Conservation (phyloP, 2,113 vertebrate species). For the Cyanoderma ruficeps region DNA sequence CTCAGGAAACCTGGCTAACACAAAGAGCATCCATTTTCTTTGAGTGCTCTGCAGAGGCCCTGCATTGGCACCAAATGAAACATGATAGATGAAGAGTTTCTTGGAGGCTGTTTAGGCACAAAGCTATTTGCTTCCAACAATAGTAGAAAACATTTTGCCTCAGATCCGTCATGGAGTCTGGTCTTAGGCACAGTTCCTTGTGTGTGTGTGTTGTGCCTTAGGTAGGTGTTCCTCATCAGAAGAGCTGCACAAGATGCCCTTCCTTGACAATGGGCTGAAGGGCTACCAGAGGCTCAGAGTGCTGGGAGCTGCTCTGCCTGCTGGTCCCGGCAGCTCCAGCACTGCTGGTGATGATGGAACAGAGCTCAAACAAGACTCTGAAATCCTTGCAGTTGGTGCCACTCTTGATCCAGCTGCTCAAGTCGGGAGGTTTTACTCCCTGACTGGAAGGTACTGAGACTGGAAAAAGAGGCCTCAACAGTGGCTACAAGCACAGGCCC, state of each 20-base stretch:
- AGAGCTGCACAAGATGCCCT: background rate
- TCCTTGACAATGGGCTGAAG: background rate
- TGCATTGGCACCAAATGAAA: background rate
- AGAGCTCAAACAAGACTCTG: background rate
- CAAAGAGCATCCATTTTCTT: background rate
- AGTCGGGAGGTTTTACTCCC: background rate
- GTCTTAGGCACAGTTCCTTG: background rate
- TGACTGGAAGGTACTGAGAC: background rate
- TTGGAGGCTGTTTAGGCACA: background rate
- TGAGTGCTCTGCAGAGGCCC: background rate
- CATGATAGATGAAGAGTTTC: background rate
- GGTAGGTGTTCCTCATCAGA: background rate
- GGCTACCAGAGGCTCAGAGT: background rate
- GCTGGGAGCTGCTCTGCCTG: accelerated
- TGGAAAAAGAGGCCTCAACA: background rate
- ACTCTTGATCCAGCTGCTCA: background rate
- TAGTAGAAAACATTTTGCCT: background rate
- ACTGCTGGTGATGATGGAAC: background rate
- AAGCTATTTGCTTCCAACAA: background rate
- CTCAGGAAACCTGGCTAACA: background rate
- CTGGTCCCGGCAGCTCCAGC: background rate
- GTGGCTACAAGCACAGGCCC: background rate
- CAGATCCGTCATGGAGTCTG: background rate
- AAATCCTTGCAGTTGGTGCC: background rate
- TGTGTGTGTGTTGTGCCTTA: background rate